Conservation (phyloP, 2,797 vertebrate genomes). For the Pachyuromys duprasi region DNA sequence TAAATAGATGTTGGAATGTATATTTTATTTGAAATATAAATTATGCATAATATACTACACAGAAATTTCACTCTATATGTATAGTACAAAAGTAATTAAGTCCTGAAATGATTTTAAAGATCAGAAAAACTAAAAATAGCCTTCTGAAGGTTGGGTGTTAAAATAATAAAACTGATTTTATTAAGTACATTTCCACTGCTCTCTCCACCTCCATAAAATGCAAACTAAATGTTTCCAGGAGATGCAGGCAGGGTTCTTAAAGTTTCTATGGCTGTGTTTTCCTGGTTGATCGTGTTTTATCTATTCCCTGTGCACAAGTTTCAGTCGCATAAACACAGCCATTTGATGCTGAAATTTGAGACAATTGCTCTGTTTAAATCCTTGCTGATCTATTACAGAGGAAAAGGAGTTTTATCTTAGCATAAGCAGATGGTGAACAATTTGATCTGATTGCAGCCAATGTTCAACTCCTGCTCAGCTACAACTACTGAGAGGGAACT, state of each 20-base stretch:
- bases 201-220: conserved; percentile 28
- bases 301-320: conserved; percentile 48
- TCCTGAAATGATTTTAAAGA: conserved; percentile 47
- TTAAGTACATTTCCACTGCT: conserved; percentile 24
- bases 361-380: conserved; percentile 37
- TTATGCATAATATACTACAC: neutral
- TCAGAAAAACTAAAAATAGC: conserved; percentile 32
- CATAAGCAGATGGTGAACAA: conserved; percentile 36
- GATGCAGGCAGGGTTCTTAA: conserved; percentile 36
- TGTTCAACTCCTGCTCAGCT: conserved; percentile 49
- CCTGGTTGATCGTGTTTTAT: conserved; percentile 44
- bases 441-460: conserved; percentile 55
- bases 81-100: conserved; percentile 32
- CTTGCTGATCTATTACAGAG: conserved; percentile 49
- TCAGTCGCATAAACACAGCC: conserved; percentile 40
- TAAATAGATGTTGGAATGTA: neutral
- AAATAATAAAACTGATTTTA: conserved; percentile 48
- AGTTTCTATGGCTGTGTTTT: conserved; percentile 42
- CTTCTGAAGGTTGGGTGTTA: conserved; percentile 35
- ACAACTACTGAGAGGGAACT: neutral
- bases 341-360: conserved; percentile 71
- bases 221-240: conserved; percentile 58
- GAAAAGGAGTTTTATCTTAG: conserved; percentile 52
- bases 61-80: conserved; percentile 10
- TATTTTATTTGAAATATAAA: neutral